Evolutionary conservation across 2,797 vertebrate species (phyloP), one percentile per base, ranked within the genome.

Genomic region (Sebastes iracundus): DNA sequence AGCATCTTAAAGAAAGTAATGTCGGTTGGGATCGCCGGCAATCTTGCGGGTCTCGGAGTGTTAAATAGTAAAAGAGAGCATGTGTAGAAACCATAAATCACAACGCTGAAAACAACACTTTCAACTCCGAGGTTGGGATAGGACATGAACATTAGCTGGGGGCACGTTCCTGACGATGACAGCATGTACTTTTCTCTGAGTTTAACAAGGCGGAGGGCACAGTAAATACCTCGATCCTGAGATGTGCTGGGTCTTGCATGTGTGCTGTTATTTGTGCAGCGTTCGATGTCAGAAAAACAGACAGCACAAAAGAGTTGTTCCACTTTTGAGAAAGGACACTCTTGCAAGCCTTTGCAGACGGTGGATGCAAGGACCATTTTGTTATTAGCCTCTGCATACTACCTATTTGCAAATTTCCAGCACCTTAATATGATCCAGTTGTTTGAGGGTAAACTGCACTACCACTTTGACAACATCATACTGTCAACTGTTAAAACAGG

Each of bases 381-480:
- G 27, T 75, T 72, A 42, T 63, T 49, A 60, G 42, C 28, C 30
- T 83, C 56, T 35, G 49, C 10, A 64, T 2, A 72, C 22, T 28
- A 67, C 55, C 55, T 8, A 49, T 27, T 55, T 64, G 56, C 13
- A 46, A 64, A 53, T 79, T 84, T 72, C 53, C 18, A 77, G 65
- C 8, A 68, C 58, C 64, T 78, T 79, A 76, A 87, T 66, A 49
- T 60, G 62, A 83, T 55, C 65, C 82, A 87, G 79, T 77, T 81
- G 66, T 63, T 70, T 72, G 35, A 52, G 16, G 53, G n/a, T 32
- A 65, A 83, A 62, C 25, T 33, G 11, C 32, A 59, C 25, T 28
- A 20, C 7, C 1, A 32, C 55, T 64, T 23, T 64, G 56, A 75
- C 53, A 75, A 73, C 27, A 60, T 82, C 53, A 22, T 63, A 65